These are phyloP conservation scores for Leptodactylus fallax DNA, from an alignment of 2,797 vertebrate species.

Conservation along the genomic window DNA sequence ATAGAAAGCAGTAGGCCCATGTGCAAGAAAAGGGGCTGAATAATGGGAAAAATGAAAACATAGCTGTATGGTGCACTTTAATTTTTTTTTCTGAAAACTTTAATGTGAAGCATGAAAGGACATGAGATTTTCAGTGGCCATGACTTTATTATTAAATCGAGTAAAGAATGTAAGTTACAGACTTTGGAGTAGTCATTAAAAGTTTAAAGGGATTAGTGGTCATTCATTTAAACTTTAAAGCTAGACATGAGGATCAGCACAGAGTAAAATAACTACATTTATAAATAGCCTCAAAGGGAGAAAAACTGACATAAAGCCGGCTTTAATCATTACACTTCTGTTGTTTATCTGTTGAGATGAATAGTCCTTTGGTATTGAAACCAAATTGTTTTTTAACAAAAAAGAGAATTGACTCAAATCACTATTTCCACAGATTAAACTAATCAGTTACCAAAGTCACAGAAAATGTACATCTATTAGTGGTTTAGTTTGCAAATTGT, in stretches of 20 bases:
- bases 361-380: conserved; percentile 6
- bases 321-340: conserved; percentile 7
- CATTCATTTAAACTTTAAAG: conserved; percentile 19
- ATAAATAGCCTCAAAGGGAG: conserved; percentile 25
- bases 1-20: too few relatives aligned
- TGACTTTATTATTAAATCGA: neutral
- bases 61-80: too few relatives aligned
- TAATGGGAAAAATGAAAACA: too few relatives aligned
- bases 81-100: neutral
- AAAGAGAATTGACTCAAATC: neutral
- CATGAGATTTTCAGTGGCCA: neutral
- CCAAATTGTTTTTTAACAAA: neutral
- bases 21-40: too few relatives aligned
- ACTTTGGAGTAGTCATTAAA: conserved; percentile 18
- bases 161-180: conserved; percentile 1
- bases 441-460: neutral
- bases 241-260: conserved; percentile 16
- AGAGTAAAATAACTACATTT: neutral
- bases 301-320: conserved; percentile 16
- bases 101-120: neutral
- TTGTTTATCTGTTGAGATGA: conserved; percentile 20
- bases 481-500: neutral
- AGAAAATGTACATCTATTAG: neutral
- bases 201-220: conserved; percentile 30
- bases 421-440: neutral